Evolutionary conservation across 2,888 invertebrate species (phyloP).

Genomic region (Itoplectis maculator): DNA sequence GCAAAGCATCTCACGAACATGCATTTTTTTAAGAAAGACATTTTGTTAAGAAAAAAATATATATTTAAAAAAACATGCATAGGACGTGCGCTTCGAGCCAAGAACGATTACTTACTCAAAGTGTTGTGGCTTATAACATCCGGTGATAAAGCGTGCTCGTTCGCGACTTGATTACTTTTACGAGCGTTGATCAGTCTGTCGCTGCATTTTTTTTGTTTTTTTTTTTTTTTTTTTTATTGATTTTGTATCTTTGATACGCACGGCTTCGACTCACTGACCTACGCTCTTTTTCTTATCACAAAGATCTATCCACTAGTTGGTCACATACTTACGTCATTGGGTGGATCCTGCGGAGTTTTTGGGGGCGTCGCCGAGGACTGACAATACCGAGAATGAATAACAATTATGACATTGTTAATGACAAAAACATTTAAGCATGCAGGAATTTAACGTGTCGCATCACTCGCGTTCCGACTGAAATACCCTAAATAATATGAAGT

Average conservation of each 20-base stretch:
- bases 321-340: conserved; percentile 80
- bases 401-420: conserved; percentile 79
- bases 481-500: too few relatives aligned
- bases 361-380: conserved; percentile 81
- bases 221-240: too few relatives aligned
- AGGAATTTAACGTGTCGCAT: neutral
- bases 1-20: neutral
- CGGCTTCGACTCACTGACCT: conserved; percentile 9
- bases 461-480: too few relatives aligned
- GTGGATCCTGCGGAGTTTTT: conserved; percentile 80
- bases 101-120: conserved; percentile 58
- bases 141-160: conserved; percentile 58
- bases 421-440: conserved; percentile 68
- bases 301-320: conserved; percentile 2
- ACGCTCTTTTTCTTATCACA: neutral
- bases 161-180: conserved; percentile 17
- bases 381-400: conserved; percentile 75
- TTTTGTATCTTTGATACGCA: neutral
- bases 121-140: conserved; percentile 44
- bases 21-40: neutral
- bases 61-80: conserved; percentile 25
- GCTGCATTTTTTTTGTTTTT: conserved; percentile 11
- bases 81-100: conserved; percentile 7
- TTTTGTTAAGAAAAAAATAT: neutral
- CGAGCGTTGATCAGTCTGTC: conserved; percentile 12